Conservation (phyloP, 1,140 invertebrate genomes). For the Bombyx mori region ASM3026992v2 NC_085121.1:5880501-5881000, state of each 20-base stretch:
- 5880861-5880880: constrained; percentile 65
- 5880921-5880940: constrained; percentile 61
- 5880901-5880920: constrained; percentile 64
- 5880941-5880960: constrained; percentile 44
- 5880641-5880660: not conserved
- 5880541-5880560: too few species aligned
- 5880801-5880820: constrained; percentile 23
- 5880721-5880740: too few species aligned
- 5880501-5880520: too few species aligned
- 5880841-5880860: constrained; percentile 31
- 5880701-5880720: too few species aligned
- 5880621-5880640: not conserved
- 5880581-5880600: too few species aligned
- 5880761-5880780: constrained; percentile 11
- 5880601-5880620: not conserved
- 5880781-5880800: constrained; percentile 14
- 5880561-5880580: too few species aligned
- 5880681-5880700: too few species aligned
- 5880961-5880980: constrained; percentile 40
- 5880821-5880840: constrained; percentile 30
- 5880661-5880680: too few species aligned
- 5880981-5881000: constrained; percentile 48
- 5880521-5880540: too few species aligned
- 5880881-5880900: constrained; percentile 62
- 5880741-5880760: constrained; percentile 6